Percentiles rank a stretch among this genome's conserved stretches.
phyloP scores from a whole-genome alignment of 2,797 vertebrate genomes.

The Tiaroga cobitis region DNA sequence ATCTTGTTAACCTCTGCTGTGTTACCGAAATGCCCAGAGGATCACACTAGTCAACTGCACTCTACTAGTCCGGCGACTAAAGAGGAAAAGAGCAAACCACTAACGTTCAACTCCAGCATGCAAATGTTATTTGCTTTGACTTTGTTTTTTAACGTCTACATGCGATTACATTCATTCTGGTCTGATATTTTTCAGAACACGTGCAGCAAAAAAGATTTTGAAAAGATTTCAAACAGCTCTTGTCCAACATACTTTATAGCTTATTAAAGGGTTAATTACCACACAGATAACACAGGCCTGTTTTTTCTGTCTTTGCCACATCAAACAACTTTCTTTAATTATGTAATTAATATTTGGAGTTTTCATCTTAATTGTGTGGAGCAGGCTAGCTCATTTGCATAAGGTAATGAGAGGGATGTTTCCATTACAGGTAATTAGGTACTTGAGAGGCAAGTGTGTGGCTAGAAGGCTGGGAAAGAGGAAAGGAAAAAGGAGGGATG shows the following conservation, averaged over 20 bases:
- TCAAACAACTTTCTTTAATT: conserved; percentile 84
- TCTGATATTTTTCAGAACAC: conserved; percentile 63
- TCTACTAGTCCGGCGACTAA: conserved; percentile 59
- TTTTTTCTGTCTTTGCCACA: conserved; percentile 72
- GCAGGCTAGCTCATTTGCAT: conserved; percentile 83
- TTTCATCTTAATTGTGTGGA: conserved; percentile 83
- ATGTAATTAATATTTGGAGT: conserved; percentile 79
- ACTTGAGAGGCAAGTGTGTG: conserved; percentile 78
- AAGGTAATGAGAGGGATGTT: conserved; percentile 85
- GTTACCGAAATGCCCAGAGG: conserved; percentile 67
- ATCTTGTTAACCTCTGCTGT: conserved; percentile 82
- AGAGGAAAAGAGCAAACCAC: conserved; percentile 40
- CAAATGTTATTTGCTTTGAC: conserved; percentile 72
- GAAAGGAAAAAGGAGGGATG: conserved; percentile 28
- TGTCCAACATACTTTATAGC: conserved; percentile 47
- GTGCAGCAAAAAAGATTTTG: conserved; percentile 17
- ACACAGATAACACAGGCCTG: conserved; percentile 61
- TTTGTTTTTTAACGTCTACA: conserved; percentile 65
- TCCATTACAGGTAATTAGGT: conserved; percentile 87
- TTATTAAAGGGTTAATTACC: conserved; percentile 70
- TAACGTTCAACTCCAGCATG: conserved; percentile 58
- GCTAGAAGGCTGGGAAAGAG: conserved; percentile 68
- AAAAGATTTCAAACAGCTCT: conserved; percentile 50
- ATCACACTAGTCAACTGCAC: conserved; percentile 17
- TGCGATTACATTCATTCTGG: conserved; percentile 62